These are phyloP conservation scores for Sialia sialis DNA, from an alignment of 2,113 vertebrate genomes.

Conservation along the genomic window DNA sequence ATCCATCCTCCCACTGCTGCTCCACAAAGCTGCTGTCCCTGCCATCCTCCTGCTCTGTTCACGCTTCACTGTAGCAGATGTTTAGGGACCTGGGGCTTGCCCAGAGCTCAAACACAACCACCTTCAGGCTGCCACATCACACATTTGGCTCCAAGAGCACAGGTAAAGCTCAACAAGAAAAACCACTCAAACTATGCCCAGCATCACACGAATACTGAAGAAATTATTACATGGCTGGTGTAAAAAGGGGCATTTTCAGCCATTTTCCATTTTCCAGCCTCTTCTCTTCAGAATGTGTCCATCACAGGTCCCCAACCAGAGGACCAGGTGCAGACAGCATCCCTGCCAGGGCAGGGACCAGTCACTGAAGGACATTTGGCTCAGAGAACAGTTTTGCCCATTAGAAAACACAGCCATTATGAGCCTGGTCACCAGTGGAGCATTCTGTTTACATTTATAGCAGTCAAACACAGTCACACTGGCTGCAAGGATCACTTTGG, in stretches of 20 bases:
- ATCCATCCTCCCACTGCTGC: background rate
- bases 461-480: background rate
- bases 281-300: background rate
- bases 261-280: background rate
- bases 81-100: background rate
- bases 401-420: background rate
- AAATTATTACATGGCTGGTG: background rate
- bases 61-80: background rate
- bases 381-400: background rate
- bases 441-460: background rate
- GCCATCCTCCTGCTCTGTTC: background rate
- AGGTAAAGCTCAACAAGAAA: background rate
- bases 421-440: background rate
- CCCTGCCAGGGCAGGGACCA: background rate
- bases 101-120: background rate
- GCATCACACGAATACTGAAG: accelerated
- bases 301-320: background rate
- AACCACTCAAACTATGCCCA: background rate
- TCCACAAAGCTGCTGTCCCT: background rate
- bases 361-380: background rate
- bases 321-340: background rate
- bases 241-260: background rate
- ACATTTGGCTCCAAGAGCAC: background rate
- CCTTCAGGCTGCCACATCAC: background rate
- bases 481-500: background rate